phyloP scores from a whole-genome alignment of 1,140 invertebrate genomes.

The Nasonia longicornis region DNA sequence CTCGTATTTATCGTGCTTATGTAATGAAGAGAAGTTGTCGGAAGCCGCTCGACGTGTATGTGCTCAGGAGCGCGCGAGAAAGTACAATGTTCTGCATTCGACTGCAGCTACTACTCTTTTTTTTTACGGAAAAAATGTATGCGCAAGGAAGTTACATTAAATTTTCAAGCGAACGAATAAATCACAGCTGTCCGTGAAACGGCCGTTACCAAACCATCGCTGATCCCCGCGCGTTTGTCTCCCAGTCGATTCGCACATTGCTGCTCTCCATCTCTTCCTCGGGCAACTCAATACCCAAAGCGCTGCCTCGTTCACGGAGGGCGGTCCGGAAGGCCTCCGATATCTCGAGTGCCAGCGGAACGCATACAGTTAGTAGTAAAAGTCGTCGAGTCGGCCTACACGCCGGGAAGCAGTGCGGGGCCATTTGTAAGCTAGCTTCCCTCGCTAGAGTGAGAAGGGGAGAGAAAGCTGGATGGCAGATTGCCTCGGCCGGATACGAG shows the following conservation, averaged over 20 bases:
- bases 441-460: background rate
- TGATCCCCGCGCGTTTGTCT: background rate
- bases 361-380: background rate
- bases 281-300: background rate
- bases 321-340: background rate
- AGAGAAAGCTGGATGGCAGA: background rate
- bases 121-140: no score
- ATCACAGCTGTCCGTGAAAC: no score
- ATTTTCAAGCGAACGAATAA: no score
- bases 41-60: background rate
- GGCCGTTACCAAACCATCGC: background rate
- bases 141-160: no score
- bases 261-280: background rate
- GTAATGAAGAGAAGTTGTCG: background rate
- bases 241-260: background rate
- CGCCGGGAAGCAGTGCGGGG: background rate
- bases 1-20: slow-evolving; percentile 7
- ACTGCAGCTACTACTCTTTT: no score
- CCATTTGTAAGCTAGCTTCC: background rate
- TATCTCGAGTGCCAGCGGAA: background rate
- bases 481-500: background rate
- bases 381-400: background rate
- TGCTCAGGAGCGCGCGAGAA: background rate
- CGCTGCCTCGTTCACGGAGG: background rate
- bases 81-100: no score